Base-by-base conservation (phyloP, 1,140 invertebrate genomes). In the Ephestia elutella region DNA sequence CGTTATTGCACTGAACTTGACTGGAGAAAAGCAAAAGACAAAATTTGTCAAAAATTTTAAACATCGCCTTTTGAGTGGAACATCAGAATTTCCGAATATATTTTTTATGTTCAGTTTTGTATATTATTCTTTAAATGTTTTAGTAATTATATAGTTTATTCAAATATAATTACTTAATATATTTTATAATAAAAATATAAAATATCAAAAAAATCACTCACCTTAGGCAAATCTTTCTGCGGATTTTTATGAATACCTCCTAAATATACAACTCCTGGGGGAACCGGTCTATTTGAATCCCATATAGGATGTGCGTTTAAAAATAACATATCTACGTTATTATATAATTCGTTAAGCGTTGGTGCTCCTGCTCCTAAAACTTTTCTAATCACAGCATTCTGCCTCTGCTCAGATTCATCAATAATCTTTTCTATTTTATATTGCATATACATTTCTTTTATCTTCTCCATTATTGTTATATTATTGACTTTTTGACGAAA, bases 191-290 rank as follows among this genome's bases (percentile, higher is more conserved):
- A 25, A 25, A 7, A 25, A 25, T 25, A 25, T 7, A 25, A 7
- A 3, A 25, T 25, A 25, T 25, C 2, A 25, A 25, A 7, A 25
- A 25, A 25, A 25, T 7, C 21, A 25, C 60, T 63, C 65, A 72
- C 70, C 35, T 90, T 82, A 21, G 91, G 60, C 1, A 84, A 66
- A 57, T 77, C 73, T 0, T 64, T 54, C 18, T 73, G 18, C 19
- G 68, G 55, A 70, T 73, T 77, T 25, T 77, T 73, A 68, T 90
- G 87, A 50, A 85, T 71, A 28, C 86, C 83, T 35, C 82, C 88
- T 60, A 91, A 67, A 65, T 92, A 90, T 28, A 92, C 75, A 25
- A 92, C 80, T 65, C 86, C 90, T 2, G 90, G 90, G 0, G 90
- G 60, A n/a, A 87, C 76, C 0, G 91, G 89, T 9, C 82, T 73